phyloP scores from a whole-genome alignment of 2,888 invertebrate species.

The Lepidocyrtinus sp. region DNA sequence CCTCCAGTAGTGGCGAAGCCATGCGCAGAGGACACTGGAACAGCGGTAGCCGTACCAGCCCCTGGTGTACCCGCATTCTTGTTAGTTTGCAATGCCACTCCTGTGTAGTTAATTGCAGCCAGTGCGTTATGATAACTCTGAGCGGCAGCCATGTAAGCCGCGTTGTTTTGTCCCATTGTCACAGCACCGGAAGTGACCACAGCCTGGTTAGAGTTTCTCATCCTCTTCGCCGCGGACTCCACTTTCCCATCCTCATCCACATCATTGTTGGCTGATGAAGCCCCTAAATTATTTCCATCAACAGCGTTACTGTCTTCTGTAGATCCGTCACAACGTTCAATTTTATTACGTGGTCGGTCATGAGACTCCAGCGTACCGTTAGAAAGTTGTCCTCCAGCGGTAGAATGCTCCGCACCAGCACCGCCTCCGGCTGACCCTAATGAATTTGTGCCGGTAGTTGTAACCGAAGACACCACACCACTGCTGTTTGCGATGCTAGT shows the following conservation, averaged over 20 bases:
- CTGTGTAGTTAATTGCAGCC: constrained; percentile 80
- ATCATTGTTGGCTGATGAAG: constrained; percentile 38
- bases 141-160: constrained; percentile 69
- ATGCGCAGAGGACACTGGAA: constrained; percentile 15
- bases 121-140: constrained; percentile 74
- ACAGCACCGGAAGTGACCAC: constrained; percentile 44
- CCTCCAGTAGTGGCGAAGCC: constrained; percentile 22
- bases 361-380: constrained; percentile 68
- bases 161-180: constrained; percentile 67
- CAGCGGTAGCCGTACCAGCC: constrained; percentile 23
- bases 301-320: constrained; percentile 61
- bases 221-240: constrained; percentile 67
- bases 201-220: constrained; percentile 49
- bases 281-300: constrained; percentile 65
- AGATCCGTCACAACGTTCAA: constrained; percentile 44
- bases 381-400: constrained; percentile 54
- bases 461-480: constrained; percentile 46
- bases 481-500: constrained; percentile 68
- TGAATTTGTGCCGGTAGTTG: constrained; percentile 42
- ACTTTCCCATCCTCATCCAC: constrained; percentile 66
- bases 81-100: constrained; percentile 78
- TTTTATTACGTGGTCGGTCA: constrained; percentile 60
- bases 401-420: constrained; percentile 37
- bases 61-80: constrained; percentile 61
- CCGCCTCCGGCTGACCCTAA: constrained; percentile 49